Base-by-base conservation (phyloP, 2,113 vertebrate genomes). In the Callocephalon fimbriatum region DNA sequence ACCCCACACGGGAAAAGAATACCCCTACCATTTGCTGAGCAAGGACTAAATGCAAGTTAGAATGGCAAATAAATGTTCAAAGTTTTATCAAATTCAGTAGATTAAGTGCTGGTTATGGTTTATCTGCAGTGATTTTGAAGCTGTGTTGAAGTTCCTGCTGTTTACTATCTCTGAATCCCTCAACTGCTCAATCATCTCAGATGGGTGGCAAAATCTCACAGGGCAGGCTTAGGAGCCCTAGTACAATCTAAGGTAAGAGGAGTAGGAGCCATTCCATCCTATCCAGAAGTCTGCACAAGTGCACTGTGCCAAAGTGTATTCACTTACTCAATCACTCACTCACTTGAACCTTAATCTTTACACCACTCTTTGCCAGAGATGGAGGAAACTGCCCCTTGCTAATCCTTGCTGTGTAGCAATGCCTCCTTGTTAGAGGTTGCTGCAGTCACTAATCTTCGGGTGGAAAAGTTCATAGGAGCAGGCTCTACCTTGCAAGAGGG, bases 291-390 rank as follows among this genome's bases (percentile, higher is more conserved):
- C 17, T 51, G 26, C 48, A 56, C 9, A 56, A 27, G 29, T 14
- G 3, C 21, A 13, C 37, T 59, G 56, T 1, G 5, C 42, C 38
- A 71, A 61, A 0, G 0, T 26, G 21, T 29, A 70, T 45, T 78
- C 56, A 37, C 21, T 58, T n/a, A 58, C 20, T n/a, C 54, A n/a
- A 6, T 22, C 56, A 35, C 21, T 58, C 54, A n/a, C 13, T 22
- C 56, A 35, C 21, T n/a, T n/a, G 32, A 58, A 31, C 32, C 19
- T 51, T 42, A 16, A 58, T 50, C 18, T 79, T 72, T 20, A 47
- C 15, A 48, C 1, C 5, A 14, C 1, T 31, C n/a, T 77, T 80
- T 51, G 22, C n/a, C 50, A 73, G 23, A 26, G 47, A 45, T 59
- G 16, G 7, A 56, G 19, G 13, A 5, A 72, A 54, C 15, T 25